Percentiles rank a stretch among this genome's conserved stretches.
Conservation (phyloP, 2,113 vertebrate genomes). For the Elanoides forficatus region DNA sequence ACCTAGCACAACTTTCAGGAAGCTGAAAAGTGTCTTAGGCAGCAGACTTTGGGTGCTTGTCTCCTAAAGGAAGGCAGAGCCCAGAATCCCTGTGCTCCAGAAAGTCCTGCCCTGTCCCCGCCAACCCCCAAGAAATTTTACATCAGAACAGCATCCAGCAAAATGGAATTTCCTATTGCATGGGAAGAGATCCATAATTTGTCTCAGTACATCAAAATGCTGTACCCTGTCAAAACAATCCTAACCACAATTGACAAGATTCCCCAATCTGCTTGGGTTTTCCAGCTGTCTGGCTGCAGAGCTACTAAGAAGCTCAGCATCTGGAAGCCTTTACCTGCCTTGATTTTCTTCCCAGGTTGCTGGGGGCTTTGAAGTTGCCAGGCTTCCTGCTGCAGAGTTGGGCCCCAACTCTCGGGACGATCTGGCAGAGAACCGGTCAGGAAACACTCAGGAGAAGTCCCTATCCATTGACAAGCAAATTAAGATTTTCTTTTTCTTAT, state of each 20-base stretch:
- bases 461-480: not conserved
- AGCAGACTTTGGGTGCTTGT: not conserved
- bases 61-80: not conserved
- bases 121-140: not conserved
- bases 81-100: not conserved
- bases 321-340: constrained; percentile 48
- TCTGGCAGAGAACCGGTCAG: not conserved
- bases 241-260: not conserved
- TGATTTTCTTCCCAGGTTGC: constrained; percentile 22
- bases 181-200: not conserved
- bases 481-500: not conserved
- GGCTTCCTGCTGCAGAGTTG: not conserved
- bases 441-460: not conserved
- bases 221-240: not conserved
- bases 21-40: not conserved
- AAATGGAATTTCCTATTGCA: not conserved
- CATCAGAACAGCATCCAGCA: not conserved
- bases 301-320: not conserved
- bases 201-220: not conserved
- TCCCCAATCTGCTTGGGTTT: not conserved
- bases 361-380: not conserved
- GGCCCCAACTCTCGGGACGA: rapidly evolving
- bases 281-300: not conserved
- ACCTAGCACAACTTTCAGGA: not conserved
- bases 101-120: rapidly evolving